Evolutionary conservation across 2,888 invertebrate genomes (phyloP).

Genomic region (Lymantria monacha): DNA sequence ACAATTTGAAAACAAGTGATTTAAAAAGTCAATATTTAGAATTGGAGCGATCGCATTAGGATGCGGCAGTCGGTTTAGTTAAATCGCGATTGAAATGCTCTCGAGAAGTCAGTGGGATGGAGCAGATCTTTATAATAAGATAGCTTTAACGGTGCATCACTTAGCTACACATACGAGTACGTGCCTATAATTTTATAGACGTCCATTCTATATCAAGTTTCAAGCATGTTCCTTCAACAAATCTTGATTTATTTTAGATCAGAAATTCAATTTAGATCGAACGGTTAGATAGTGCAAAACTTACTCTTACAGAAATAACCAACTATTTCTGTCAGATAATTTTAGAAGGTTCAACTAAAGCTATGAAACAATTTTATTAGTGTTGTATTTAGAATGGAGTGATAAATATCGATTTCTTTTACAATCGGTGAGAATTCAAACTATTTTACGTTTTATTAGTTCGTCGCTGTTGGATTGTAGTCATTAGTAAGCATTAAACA

Average conservation of each 20-base stretch:
- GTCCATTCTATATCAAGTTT: conserved; percentile 37
- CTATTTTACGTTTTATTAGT: conserved; percentile 40
- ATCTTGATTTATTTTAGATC: conserved; percentile 60
- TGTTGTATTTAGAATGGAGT: conserved; percentile 18
- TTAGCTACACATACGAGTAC: conserved; percentile 37
- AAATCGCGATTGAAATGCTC: conserved; percentile 70
- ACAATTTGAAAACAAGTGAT: conserved; percentile 24
- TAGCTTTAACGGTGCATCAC: conserved; percentile 38
- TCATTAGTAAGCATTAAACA: conserved; percentile 48
- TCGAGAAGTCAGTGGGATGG: conserved; percentile 28
- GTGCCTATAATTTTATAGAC: conserved; percentile 54
- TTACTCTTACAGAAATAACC: conserved; percentile 48
- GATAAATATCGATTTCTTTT: conserved; percentile 30
- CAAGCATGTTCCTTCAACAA: conserved; percentile 50
- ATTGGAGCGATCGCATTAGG: conserved; percentile 46
- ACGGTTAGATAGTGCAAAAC: conserved; percentile 51
- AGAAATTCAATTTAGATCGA: conserved; percentile 69
- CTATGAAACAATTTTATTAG: conserved; percentile 33
- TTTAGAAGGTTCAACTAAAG: conserved; percentile 31
- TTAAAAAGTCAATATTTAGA: conserved; percentile 46
- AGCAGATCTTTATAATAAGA: conserved; percentile 50
- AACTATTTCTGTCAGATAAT: conserved; percentile 52
- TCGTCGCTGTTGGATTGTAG: conserved; percentile 43
- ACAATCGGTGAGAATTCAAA: conserved; percentile 27
- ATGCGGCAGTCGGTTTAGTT: conserved; percentile 60